Percentiles rank a stretch among this genome's conserved stretches.
These are phyloP conservation scores for Aplysia californica DNA, from an alignment of 1,140 invertebrate genomes.

Conservation along the genomic window DNA sequence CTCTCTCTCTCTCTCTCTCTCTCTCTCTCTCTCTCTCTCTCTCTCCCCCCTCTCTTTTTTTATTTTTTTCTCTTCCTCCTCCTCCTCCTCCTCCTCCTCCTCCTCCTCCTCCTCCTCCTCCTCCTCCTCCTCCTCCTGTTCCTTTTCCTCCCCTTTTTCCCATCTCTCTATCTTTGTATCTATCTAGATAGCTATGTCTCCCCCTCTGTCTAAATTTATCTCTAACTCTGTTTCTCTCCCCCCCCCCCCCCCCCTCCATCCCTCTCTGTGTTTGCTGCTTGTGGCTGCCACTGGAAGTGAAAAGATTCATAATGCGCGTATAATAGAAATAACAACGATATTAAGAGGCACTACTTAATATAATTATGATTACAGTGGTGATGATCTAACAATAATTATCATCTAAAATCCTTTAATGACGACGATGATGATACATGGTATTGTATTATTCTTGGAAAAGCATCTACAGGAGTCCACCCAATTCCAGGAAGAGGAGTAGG, in stretches of 20 bases:
- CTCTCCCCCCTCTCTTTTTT: constrained; percentile 15
- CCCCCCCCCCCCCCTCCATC: neutral
- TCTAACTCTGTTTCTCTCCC: neutral
- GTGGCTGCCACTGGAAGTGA: neutral
- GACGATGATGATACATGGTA: too few relatives aligned
- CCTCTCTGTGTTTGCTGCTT: neutral
- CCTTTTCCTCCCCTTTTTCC: neutral
- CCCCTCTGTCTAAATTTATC: neutral
- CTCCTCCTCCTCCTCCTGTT: neutral
- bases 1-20: neutral
- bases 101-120: too few relatives aligned
- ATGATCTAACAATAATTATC: too few relatives aligned
- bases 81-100: neutral
- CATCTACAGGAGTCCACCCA: too few relatives aligned
- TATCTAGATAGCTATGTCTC: neutral
- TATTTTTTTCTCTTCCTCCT: neutral
- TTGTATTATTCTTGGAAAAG: too few relatives aligned
- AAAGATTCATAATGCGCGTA: neutral
- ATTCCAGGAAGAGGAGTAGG: too few relatives aligned
- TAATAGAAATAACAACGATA: neutral
- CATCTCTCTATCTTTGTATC: neutral
- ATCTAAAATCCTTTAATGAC: too few relatives aligned
- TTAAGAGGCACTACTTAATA: too few relatives aligned
- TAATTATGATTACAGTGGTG: too few relatives aligned
- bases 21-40: constrained; percentile 23